A percentile compares a stretch with the other conserved stretches of the same genome.
phyloP scores from a whole-genome alignment of 2,888 invertebrate genomes.

The Tenthredo distinguenda region DNA sequence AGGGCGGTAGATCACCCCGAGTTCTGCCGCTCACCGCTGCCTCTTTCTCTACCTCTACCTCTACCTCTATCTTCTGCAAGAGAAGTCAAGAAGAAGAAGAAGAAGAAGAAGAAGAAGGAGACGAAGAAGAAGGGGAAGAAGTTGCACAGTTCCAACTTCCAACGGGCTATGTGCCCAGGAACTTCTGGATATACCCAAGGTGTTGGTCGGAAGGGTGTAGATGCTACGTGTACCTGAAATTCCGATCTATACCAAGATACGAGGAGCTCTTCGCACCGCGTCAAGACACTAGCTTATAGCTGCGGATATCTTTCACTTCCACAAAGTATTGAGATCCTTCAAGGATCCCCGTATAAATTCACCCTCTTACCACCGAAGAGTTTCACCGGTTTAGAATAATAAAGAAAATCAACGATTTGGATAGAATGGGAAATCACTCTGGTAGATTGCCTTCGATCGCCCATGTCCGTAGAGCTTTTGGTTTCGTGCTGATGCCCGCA shows the following conservation, averaged over 20 bases:
- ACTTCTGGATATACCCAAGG: conserved; percentile 5
- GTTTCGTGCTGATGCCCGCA: background rate
- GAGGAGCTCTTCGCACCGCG: conserved; percentile 54
- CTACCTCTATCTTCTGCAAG: background rate
- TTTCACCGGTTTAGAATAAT: background rate
- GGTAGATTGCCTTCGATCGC: background rate
- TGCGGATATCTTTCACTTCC: conserved; percentile 5
- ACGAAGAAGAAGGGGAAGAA: conserved; percentile 43
- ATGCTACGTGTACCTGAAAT: conserved; percentile 76
- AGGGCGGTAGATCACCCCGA: conserved; percentile 75
- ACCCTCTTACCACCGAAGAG: background rate
- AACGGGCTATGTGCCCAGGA: conserved; percentile 12
- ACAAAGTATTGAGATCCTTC: background rate
- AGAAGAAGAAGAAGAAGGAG: background rate
- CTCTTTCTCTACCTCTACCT: background rate
- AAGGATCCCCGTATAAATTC: background rate
- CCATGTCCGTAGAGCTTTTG: background rate
- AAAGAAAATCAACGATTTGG: background rate
- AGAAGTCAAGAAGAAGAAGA: background rate
- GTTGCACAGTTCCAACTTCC: conserved; percentile 59
- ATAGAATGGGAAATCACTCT: background rate
- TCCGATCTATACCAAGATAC: conserved; percentile 76
- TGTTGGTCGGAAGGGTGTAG: conserved; percentile 69
- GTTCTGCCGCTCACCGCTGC: conserved; percentile 38
- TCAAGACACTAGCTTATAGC: conserved; percentile 18